Evolutionary conservation across 37 sponge, comb jelly and placozoan species (phyloP), one percentile per base, ranked within the genome.

Genomic region (Lycopodina hypogea): DNA sequence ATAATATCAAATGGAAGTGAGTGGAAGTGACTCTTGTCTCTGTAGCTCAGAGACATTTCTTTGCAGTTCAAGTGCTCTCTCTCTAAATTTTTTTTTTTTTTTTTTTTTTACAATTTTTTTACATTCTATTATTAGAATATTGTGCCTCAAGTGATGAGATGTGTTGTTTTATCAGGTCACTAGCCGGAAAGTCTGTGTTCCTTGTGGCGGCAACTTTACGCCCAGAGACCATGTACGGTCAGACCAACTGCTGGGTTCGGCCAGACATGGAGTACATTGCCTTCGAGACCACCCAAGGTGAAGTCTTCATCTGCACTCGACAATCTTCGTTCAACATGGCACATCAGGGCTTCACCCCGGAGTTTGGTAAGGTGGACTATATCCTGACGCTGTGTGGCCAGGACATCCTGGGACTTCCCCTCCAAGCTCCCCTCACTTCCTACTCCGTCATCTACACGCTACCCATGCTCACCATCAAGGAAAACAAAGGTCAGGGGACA

Each of bases 171-270:
- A n/a, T 8, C 63, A 93, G 93, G 41, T 69, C 76, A 30, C 77
- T 89, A 12, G 64, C 86, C 56, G 96, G 94, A 12, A 84, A 69
- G 48, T 65, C 81, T 17, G 93, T 95, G 37, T 96, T 84, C 66
- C 81, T 99, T 21, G 93, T 96, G 22, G 96, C 99, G 2, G 99
- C 99, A 68, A 99, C 99, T 7, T 88, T 99, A 19, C 71, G 99
- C 28, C 96, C 99, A 38, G 99, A 99, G 89, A 99, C 99, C 40
- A 99, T 99, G 99, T 99, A 96, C 66, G 99, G 99, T 0, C 99
- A 99, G 58, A 99, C 99, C 61, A 99, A 99, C 86, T 99, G 99
- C 83, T 99, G 94, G 92, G 82, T 96, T 19, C 74, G 74, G 2
- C 94, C 96, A 50, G 92, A 93, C 66, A 87, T 99, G 68, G 72